phyloP scores from a whole-genome alignment of 2,797 vertebrate genomes.

The Pseudopleuronectes americanus region DNA sequence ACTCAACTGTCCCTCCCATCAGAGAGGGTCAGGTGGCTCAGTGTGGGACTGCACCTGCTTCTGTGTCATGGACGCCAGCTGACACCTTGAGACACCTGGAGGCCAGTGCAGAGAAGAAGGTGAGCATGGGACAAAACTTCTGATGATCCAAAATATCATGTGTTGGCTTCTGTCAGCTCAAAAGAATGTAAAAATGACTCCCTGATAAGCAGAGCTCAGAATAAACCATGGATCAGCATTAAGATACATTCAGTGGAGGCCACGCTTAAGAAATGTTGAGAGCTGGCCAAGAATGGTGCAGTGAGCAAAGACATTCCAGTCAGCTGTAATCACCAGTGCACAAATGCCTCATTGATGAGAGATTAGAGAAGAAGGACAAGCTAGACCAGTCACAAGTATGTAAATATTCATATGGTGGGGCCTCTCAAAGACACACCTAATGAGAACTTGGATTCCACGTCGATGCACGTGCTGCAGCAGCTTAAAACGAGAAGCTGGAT shows the following conservation, averaged over 20 bases:
- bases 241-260: not conserved
- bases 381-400: not conserved
- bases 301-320: conserved; percentile 21
- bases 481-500: too few species aligned
- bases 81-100: conserved; percentile 87
- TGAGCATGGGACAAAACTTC: conserved; percentile 51
- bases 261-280: not conserved
- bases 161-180: too few species aligned
- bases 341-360: conserved; percentile 19
- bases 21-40: conserved; percentile 80
- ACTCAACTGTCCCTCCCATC: conserved; percentile 68
- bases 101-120: conserved; percentile 85
- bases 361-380: conserved; percentile 29
- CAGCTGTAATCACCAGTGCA: conserved; percentile 2
- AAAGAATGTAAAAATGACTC: too few species aligned
- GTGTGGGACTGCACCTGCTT: conserved; percentile 57
- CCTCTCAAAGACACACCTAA: not conserved
- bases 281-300: not conserved
- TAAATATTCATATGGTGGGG: not conserved
- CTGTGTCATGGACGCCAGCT: conserved; percentile 72
- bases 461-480: too few species aligned
- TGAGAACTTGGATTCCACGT: not conserved
- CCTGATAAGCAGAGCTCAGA: not conserved
- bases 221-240: not conserved
- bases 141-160: not conserved